These are phyloP conservation scores for Sinonovacula constricta DNA, from an alignment of 1,140 invertebrate species.

Conservation along the genomic window DNA sequence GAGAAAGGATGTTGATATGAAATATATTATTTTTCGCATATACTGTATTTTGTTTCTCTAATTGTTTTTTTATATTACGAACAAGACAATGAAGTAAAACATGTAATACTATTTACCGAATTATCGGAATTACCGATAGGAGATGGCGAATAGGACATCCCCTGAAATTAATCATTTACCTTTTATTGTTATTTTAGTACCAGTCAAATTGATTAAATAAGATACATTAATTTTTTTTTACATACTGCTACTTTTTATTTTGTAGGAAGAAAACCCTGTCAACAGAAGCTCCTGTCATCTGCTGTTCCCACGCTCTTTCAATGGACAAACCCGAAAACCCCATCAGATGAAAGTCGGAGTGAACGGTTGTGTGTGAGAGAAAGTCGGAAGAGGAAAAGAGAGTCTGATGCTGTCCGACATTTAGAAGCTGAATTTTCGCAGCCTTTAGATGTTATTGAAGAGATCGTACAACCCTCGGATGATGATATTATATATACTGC, in stretches of 20 bases:
- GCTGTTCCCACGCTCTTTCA: too few relatives aligned
- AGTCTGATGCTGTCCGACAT: too few relatives aligned
- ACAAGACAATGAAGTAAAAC: slow-evolving; percentile 19
- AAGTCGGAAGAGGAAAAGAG: too few relatives aligned
- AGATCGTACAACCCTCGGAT: too few relatives aligned
- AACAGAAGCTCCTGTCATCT: too few relatives aligned
- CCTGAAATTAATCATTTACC: slow-evolving; percentile 19
- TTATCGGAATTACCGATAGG: slow-evolving; percentile 15
- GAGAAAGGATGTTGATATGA: slow-evolving; percentile 13
- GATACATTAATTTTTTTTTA: slow-evolving; percentile 28
- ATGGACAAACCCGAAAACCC: too few relatives aligned
- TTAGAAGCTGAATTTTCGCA: too few relatives aligned
- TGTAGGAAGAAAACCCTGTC: too few relatives aligned
- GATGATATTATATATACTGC: too few relatives aligned
- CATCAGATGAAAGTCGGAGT: too few relatives aligned
- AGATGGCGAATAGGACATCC: slow-evolving; percentile 18
- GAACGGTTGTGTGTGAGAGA: too few relatives aligned
- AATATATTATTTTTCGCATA: slow-evolving; percentile 20
- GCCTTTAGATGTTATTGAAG: too few relatives aligned
- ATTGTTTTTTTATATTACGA: slow-evolving; percentile 15
- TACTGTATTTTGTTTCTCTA: slow-evolving; percentile 16
- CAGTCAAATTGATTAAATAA: slow-evolving; percentile 26
- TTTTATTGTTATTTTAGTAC: slow-evolving; percentile 21
- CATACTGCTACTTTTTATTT: slow-evolving; percentile 41
- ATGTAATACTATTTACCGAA: slow-evolving; percentile 14